Base-by-base conservation (phyloP, 2,888 invertebrate genomes). In the Stenchaetothrips biformis region DNA sequence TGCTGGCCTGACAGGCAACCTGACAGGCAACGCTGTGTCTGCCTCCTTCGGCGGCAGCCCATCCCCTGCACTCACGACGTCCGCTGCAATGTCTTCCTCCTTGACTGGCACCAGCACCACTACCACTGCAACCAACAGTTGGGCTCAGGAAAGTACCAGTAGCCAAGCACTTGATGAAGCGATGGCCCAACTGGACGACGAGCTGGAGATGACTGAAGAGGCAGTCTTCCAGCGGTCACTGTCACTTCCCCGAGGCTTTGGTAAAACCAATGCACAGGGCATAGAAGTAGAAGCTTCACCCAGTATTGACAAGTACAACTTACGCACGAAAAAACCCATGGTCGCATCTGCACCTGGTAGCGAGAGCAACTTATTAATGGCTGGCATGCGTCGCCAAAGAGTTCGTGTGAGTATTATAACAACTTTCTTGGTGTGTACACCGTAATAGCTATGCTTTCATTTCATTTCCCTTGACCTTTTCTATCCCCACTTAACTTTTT, bases 201-300 rank as follows among this genome's bases (percentile, higher is more conserved):
- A 79, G 27, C 48, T 79, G 7, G 59, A 79, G 18, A 77, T 79
- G 27, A 79, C 8, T 18, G 81, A 67, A 7, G 81, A 79, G 2
- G 0, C 27, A 2, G 53, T 47, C 49, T 87, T 87, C 82, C 87
- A 87, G 83, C 84, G 87, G 53, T 87, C 87, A 80, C 86, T 87
- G 87, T 88, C 88, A 13, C 83, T 88, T 21, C 88, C 87, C 4
- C 84, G 87, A 59, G 87, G 87, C 49, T 87, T 87, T 82, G 87
- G 87, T 7, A 87, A 86, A 4, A 86, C 59, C 48, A 79, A 80
- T 59, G 77, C 25, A 37, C 77, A 78, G 8, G 67, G 67, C 25
- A 74, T 74, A n/a, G 67, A 74, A 21, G 67, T 74, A 2, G 67
- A 74, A 74, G 67, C 67, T 25, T 21, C 25, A 1, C 25, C 67